Evolutionary conservation across 2,888 invertebrate genomes (phyloP).

Genomic region (Crepidodera aurea): DNA sequence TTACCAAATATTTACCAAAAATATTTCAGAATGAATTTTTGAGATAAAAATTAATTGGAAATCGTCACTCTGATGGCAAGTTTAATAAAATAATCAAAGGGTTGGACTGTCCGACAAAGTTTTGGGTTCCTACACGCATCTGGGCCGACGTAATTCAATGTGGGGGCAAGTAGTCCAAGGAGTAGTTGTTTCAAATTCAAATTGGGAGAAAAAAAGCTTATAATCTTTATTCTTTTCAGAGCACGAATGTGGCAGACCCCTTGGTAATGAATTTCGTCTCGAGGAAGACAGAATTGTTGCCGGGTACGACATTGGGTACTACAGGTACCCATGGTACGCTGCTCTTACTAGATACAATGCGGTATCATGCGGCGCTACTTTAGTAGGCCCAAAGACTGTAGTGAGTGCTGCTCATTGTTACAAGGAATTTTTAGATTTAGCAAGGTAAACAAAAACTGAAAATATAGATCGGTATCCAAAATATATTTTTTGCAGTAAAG

Average conservation of each 20-base stretch:
- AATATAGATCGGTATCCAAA: not conserved
- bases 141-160: too few relatives aligned
- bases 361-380: conserved; percentile 56
- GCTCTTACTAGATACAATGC: conserved; percentile 48
- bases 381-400: conserved; percentile 54
- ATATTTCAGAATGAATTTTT: too few relatives aligned
- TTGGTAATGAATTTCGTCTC: conserved; percentile 42
- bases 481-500: conserved; percentile 30
- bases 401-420: conserved; percentile 60
- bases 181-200: too few relatives aligned
- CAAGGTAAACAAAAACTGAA: conserved; percentile 31
- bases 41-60: too few relatives aligned
- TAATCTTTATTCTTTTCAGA: too few relatives aligned
- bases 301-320: conserved; percentile 58
- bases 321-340: conserved; percentile 59
- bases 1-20: too few relatives aligned
- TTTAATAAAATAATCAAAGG: too few relatives aligned
- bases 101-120: too few relatives aligned
- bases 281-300: conserved; percentile 54
- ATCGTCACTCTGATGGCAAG: too few relatives aligned
- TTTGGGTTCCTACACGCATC: too few relatives aligned
- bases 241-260: conserved; percentile 45
- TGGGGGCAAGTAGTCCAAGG: too few relatives aligned
- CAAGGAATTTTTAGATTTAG: conserved; percentile 46
- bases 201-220: too few relatives aligned